Evolutionary conservation across 2,888 invertebrate genomes (phyloP), one percentile per base, ranked within the genome.

Genomic region (Lypha dubia): DNA sequence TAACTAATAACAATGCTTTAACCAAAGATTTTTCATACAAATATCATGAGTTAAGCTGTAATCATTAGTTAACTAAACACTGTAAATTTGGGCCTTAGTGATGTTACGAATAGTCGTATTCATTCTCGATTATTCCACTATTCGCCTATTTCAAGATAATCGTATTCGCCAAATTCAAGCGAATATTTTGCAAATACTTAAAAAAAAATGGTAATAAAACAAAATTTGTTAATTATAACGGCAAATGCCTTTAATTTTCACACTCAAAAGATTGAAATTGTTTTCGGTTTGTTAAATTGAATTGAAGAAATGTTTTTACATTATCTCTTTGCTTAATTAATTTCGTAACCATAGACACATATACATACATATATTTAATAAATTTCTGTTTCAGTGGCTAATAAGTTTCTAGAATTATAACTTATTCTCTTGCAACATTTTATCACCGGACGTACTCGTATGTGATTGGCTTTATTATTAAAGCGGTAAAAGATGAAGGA

Each of bases 161-260:
- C n/a, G n/a, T n/a, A n/a, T n/a, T n/a, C n/a, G n/a, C n/a, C n/a
- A n/a, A n/a, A n/a, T n/a, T n/a, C n/a, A n/a, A n/a, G n/a, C n/a
- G n/a, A n/a, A n/a, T n/a, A n/a, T n/a, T n/a, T n/a, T n/a, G n/a
- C n/a, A n/a, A n/a, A n/a, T n/a, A n/a, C n/a, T n/a, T n/a, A n/a
- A n/a, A n/a, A n/a, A n/a, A n/a, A n/a, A n/a, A n/a, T n/a, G n/a
- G n/a, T n/a, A 75, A 38, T 68, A 44, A 80, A 80, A 80, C 53
- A 6, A 17, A 56, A 44, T 15, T 46, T 24, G n/a, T 65, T 41
- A 63, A 17, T 53, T 82, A 65, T 82, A 62, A 79, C 67, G 86
- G 86, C 86, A 65, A 84, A 79, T 87, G 86, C 86, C 87, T 87
- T 87, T 87, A 87, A 86, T 87, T 79, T 87, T 87, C 86, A 86